Conservation (phyloP, 1,140 invertebrate genomes). For the Glossosoma conforme region DNA sequence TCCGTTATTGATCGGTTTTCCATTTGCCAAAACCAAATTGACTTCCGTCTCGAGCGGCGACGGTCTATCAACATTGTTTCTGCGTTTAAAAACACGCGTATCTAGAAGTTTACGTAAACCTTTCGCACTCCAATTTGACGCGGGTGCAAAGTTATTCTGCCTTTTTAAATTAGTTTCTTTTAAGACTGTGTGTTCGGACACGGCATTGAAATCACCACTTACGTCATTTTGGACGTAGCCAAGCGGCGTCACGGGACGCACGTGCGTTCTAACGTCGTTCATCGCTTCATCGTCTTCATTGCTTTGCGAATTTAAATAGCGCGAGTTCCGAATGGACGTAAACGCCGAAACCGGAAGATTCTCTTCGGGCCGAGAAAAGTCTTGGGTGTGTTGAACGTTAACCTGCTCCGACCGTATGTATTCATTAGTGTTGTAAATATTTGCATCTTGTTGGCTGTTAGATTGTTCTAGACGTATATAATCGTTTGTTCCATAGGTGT, state of each 20-base stretch:
- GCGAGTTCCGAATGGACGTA: background rate
- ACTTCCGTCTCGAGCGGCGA: slow-evolving; percentile 52
- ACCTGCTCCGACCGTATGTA: too few species aligned
- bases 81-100: slow-evolving; percentile 22
- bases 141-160: slow-evolving; percentile 31
- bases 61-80: slow-evolving; percentile 26
- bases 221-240: slow-evolving; percentile 74
- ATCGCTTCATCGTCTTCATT: slow-evolving; percentile 29
- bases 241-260: slow-evolving; percentile 55
- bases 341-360: background rate
- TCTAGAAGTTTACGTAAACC: slow-evolving; percentile 21
- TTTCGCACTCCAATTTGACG: slow-evolving; percentile 14
- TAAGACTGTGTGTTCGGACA: slow-evolving; percentile 36
- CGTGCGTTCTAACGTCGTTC: slow-evolving; percentile 35
- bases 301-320: slow-evolving; percentile 4
- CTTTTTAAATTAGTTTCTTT: slow-evolving; percentile 40
- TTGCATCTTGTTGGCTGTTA: too few species aligned
- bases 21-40: slow-evolving; percentile 41
- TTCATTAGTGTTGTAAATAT: too few species aligned
- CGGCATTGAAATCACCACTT: slow-evolving; percentile 33
- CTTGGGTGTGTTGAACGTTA: slow-evolving; percentile 24
- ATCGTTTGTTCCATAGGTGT: slow-evolving; percentile 47
- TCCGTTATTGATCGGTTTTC: slow-evolving; percentile 25
- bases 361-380: slow-evolving; percentile 18
- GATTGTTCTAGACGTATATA: slow-evolving; percentile 50